Conservation (phyloP, 2,888 invertebrate species). For the Danaus chrysippus region DNA sequence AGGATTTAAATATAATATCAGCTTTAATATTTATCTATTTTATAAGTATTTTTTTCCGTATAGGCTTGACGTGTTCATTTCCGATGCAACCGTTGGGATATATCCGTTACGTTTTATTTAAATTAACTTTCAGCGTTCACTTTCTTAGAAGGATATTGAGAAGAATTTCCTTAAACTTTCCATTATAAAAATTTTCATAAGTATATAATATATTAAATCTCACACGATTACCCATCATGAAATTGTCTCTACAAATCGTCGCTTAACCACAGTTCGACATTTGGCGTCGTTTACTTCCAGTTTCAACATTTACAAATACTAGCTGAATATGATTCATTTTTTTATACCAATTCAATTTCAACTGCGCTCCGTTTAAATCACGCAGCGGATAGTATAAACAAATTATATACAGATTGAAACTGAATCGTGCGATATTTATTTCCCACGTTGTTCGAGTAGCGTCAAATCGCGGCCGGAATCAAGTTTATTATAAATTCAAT, state of each 20-base stretch:
- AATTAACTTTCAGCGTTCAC: constrained; percentile 59
- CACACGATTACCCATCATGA: too few species aligned
- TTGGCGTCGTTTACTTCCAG: too few species aligned
- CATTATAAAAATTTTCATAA: too few species aligned
- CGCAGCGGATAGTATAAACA: neutral
- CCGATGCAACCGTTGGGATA: too few species aligned
- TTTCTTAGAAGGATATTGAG: constrained; percentile 8
- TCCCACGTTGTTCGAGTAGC: constrained; percentile 66
- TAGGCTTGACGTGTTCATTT: too few species aligned
- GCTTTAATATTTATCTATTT: too few species aligned
- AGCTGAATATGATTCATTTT: neutral
- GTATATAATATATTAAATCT: too few species aligned
- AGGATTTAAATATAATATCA: too few species aligned
- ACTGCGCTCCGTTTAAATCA: neutral
- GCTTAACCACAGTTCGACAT: too few species aligned
- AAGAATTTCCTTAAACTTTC: neutral
- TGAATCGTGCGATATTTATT: constrained; percentile 50
- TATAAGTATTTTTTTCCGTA: too few species aligned
- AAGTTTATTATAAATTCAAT: constrained; percentile 60
- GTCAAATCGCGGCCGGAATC: constrained; percentile 62
- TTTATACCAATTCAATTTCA: neutral
- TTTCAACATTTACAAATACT: too few species aligned
- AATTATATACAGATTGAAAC: constrained; percentile 29
- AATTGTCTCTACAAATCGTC: too few species aligned
- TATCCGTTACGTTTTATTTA: constrained; percentile 58